Base-by-base conservation (phyloP, 1,140 invertebrate genomes). In the Drosophila punjabiensis region DNA sequence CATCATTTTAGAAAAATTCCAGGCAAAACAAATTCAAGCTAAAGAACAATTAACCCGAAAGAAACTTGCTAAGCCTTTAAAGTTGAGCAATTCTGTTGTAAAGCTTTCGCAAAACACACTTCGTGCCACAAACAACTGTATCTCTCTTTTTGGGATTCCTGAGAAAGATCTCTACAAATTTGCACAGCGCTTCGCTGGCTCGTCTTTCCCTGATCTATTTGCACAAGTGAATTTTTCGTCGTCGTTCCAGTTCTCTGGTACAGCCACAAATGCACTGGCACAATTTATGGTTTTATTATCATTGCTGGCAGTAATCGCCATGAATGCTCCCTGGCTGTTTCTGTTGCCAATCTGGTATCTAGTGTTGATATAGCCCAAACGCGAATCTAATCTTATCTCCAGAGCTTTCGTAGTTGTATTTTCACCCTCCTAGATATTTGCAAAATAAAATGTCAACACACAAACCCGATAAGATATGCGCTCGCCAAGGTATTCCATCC, bases 371-470 rank as follows among this genome's bases (percentile, higher is more conserved):
- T 74, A 53, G 37, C 71, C 71, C 47, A 62, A 41, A 74, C 35
- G 47, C 55, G 32, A 74, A 74, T 62, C 55, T 74, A 62, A 74
- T 74, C 71, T 74, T 74, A 74, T 74, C 71, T 45, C 16, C 11
- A 11, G 33, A 24, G 33, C 37, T 71, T 67, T 39, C 37, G 13
- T 53, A 35, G 20, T 35, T 18, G 45, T 52, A 39, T 64, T 65
- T 48, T 30, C 5, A 28, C 30, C 24, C 18, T 5, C 41, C 35
- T 41, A 50, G 67, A 73, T 74, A 62, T 74, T 71, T 60, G 71
- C 71, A 62, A 74, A 73, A 74, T 74, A 74, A 74, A 69, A 62
- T 74, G 71, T 74, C 68, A 74, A 74, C 71, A 74, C 13, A 48
- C 55, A 43, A 24, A 37, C 37, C 30, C n/a, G 71, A 74, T 74